These are phyloP conservation scores for Anastatus disparis DNA, from an alignment of 1,140 invertebrate genomes.

Conservation along the genomic window DNA sequence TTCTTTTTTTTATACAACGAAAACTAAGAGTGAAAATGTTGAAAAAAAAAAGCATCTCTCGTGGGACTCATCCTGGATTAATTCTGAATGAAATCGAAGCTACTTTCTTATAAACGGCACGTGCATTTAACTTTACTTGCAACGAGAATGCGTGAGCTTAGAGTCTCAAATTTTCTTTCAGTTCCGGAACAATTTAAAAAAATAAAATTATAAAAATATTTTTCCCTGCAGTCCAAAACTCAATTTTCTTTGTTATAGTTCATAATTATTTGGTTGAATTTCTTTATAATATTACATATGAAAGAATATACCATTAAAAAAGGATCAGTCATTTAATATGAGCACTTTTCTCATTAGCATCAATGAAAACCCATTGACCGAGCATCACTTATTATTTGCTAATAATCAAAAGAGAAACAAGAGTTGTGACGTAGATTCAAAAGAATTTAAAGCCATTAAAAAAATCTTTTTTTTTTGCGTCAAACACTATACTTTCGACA, in stretches of 20 bases:
- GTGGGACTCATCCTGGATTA: slow-evolving; percentile 8
- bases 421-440: no score
- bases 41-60: slow-evolving; percentile 16
- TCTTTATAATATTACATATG: no score
- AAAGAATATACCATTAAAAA: no score
- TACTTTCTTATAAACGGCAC: background rate
- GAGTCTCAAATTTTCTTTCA: background rate
- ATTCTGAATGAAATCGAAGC: slow-evolving; percentile 14
- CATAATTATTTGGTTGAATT: background rate
- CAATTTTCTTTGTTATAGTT: background rate
- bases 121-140: background rate
- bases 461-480: no score
- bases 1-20: slow-evolving; percentile 32
- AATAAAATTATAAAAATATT: background rate
- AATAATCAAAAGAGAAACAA: no score
- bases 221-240: background rate
- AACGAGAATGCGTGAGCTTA: background rate
- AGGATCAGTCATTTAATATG: no score
- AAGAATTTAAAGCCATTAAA: no score
- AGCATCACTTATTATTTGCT: no score
- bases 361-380: no score
- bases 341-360: no score
- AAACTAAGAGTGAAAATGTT: slow-evolving; percentile 34
- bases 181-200: background rate
- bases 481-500: no score